Conservation (phyloP, 2,797 vertebrate species). For the Semaprochilodus insignis region DNA sequence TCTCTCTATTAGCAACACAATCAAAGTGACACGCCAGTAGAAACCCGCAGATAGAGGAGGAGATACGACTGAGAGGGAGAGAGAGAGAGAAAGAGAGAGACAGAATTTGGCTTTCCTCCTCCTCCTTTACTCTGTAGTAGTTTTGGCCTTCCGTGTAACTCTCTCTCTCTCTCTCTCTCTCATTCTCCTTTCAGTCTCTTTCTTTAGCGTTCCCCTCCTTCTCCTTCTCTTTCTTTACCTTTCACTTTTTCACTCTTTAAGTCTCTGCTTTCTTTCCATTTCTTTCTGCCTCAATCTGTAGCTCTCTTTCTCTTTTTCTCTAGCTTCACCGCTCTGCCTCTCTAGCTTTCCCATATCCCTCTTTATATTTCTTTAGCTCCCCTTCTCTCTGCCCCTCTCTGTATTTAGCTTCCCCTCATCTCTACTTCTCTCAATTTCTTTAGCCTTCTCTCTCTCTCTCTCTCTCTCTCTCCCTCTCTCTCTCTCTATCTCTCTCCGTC, state of each 20-base stretch:
- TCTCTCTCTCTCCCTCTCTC: neutral
- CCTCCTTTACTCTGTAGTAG: neutral
- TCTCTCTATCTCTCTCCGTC: neutral
- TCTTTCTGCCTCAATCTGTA: conserved; percentile 68
- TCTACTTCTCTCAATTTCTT: conserved; percentile 71
- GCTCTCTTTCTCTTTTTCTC: no score
- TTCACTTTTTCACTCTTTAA: neutral
- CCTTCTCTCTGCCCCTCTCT: conserved; percentile 69
- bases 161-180: neutral
- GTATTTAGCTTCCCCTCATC: conserved; percentile 27
- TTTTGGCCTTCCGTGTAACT: neutral
- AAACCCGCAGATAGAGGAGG: no score
- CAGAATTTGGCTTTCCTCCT: neutral
- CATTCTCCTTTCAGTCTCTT: no score
- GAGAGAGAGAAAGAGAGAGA: no score
- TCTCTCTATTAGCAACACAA: no score
- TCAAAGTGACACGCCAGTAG: no score
- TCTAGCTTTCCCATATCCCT: neutral
- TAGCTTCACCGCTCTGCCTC: no score
- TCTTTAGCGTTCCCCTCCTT: neutral
- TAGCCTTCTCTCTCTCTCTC: no score
- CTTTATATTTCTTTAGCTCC: neutral
- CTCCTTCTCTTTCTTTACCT: neutral
- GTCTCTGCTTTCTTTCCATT: conserved; percentile 16
- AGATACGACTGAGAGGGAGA: no score